Evolutionary conservation across 2,888 invertebrate species (phyloP).

Genomic region (Sisyra terminalis): DNA sequence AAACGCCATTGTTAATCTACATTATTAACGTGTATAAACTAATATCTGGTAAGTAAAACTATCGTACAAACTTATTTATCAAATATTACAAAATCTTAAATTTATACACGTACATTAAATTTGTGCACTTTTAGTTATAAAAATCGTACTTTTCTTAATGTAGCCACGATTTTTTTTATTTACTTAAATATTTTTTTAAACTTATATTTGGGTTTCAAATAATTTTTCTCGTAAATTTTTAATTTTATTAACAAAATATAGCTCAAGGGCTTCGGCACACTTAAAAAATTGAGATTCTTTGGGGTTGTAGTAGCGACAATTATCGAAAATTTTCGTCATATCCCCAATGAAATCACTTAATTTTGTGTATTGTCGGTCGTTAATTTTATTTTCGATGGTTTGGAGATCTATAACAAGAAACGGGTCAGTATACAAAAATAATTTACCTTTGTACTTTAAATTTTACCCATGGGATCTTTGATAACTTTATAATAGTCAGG

Average conservation of each 20-base stretch:
- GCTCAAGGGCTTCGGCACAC: constrained; percentile 89
- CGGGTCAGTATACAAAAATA: constrained; percentile 8
- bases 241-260: constrained; percentile 88
- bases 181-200: constrained; percentile 1
- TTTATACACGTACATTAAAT: too few relatives aligned
- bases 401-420: constrained; percentile 60
- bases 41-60: too few relatives aligned
- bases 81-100: too few relatives aligned
- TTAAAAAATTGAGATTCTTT: constrained; percentile 91
- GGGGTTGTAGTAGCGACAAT: constrained; percentile 95
- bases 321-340: constrained; percentile 97
- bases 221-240: constrained; percentile 74
- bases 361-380: constrained; percentile 65
- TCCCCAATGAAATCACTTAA: constrained; percentile 93
- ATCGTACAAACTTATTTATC: too few relatives aligned
- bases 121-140: background rate
- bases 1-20: too few relatives aligned
- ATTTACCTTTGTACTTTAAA: background rate
- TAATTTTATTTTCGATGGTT: constrained; percentile 77
- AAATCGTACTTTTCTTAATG: background rate
- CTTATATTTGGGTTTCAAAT: constrained; percentile 32
- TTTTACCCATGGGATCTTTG: constrained; percentile 84
- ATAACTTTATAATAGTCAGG: constrained; percentile 94
- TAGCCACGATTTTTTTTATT: background rate
- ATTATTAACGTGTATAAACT: too few relatives aligned